Percentiles rank a stretch among this genome's conserved stretches.
Conservation (phyloP, 2,797 vertebrate species). For the Crenuchus spilurus region DNA sequence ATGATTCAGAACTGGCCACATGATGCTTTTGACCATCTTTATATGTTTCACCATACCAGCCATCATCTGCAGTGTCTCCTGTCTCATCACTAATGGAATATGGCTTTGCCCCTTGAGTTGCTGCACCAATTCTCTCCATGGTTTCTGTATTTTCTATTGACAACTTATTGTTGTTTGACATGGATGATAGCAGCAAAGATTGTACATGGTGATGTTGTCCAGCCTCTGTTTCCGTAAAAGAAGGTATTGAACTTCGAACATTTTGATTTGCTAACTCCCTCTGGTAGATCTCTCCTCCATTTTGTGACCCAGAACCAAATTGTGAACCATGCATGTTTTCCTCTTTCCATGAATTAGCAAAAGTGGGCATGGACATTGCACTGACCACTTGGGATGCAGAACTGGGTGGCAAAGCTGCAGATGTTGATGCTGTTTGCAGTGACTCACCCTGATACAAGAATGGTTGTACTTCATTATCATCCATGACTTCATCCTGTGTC, state of each 20-base stretch:
- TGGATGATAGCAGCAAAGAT: constrained; percentile 12
- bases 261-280: constrained; percentile 20
- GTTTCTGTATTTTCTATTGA: constrained; percentile 65
- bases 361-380: neutral
- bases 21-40: constrained; percentile 54
- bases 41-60: constrained; percentile 74
- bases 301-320: constrained; percentile 16
- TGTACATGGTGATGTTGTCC: constrained; percentile 17
- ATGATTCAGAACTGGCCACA: constrained; percentile 31
- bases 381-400: neutral
- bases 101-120: constrained; percentile 67
- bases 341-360: constrained; percentile 38
- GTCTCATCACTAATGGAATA: constrained; percentile 12
- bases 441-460: constrained; percentile 37
- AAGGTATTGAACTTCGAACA: constrained; percentile 14
- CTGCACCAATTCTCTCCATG: constrained; percentile 77
- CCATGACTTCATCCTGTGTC: constrained; percentile 97
- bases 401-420: constrained; percentile 12
- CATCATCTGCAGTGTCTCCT: constrained; percentile 61
- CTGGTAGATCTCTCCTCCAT: constrained; percentile 7
- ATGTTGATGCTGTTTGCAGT: neutral
- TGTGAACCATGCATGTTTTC: constrained; percentile 30
- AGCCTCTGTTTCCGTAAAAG: neutral
- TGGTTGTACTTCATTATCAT: constrained; percentile 78
- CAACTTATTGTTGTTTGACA: constrained; percentile 20